Percentiles rank a stretch among this genome's conserved stretches.
phyloP scores from a whole-genome alignment of 1,140 invertebrate species.

The Drosophila micromelanica region DNA sequence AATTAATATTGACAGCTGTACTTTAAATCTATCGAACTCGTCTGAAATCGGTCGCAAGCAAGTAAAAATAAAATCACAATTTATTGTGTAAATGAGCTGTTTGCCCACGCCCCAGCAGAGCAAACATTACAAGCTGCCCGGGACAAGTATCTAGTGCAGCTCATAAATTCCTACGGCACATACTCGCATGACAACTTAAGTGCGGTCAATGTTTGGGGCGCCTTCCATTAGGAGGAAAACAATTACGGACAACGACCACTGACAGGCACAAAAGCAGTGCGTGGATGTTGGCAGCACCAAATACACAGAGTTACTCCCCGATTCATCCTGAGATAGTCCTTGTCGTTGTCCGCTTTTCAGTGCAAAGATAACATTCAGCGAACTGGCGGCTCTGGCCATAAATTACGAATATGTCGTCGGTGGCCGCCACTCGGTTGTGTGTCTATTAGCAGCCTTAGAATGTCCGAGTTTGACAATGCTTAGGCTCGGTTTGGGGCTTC shows the following conservation, averaged over 20 bases:
- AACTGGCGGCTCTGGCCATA: conserved; percentile 63
- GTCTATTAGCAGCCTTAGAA: conserved; percentile 69
- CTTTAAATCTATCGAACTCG: too few species aligned
- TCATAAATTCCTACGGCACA: conserved; percentile 69
- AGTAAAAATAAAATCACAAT: too few species aligned
- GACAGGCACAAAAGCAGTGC: conserved; percentile 49
- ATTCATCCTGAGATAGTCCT: conserved; percentile 27
- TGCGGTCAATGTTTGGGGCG: conserved; percentile 71
- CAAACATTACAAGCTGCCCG: background rate
- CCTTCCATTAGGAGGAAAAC: conserved; percentile 73
- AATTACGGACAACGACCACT: conserved; percentile 70
- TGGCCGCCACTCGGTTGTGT: conserved; percentile 51
- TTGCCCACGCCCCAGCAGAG: background rate
- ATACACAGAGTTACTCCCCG: conserved; percentile 3
- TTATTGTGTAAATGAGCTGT: conserved; percentile 6
- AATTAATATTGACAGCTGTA: too few species aligned
- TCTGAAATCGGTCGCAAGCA: too few species aligned
- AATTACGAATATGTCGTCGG: conserved; percentile 77
- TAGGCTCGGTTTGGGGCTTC: conserved; percentile 49
- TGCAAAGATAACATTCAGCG: conserved; percentile 64
- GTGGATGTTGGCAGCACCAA: conserved; percentile 25
- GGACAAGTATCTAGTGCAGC: conserved; percentile 3
- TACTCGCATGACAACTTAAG: conserved; percentile 74
- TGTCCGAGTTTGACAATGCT: conserved; percentile 63
- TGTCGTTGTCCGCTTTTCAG: conserved; percentile 23